These are phyloP conservation scores for Ondatra zibethicus DNA, from an alignment of 2,113 vertebrate species.

Conservation along the genomic window DNA sequence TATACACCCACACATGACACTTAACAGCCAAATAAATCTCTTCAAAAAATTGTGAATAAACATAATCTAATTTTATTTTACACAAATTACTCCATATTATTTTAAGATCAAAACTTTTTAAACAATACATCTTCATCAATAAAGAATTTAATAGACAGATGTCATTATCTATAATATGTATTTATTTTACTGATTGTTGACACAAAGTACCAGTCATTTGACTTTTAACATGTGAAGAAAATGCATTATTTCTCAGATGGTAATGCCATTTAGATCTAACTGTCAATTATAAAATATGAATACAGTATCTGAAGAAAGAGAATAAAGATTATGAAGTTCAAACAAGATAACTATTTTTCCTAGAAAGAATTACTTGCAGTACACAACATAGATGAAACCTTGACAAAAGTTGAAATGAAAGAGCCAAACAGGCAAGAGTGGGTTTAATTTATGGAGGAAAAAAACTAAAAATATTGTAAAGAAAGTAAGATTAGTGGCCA, in stretches of 20 bases:
- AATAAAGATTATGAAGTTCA: conserved; percentile 7
- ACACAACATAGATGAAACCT: background rate
- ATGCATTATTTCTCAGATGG: conserved; percentile 6
- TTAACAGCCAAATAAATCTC: background rate
- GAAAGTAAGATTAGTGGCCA: background rate
- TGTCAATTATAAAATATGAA: conserved; percentile 54
- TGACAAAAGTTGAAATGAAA: background rate
- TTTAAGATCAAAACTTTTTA: background rate
- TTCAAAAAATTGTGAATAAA: conserved; percentile 61
- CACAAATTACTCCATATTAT: background rate
- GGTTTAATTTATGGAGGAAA: background rate
- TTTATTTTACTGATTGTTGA: background rate
- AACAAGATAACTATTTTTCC: background rate
- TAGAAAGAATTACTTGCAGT: conserved; percentile 47
- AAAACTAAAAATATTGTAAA: conserved; percentile 33
- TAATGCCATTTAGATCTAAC: conserved; percentile 38
- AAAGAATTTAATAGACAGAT: conserved; percentile 28
- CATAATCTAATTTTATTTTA: conserved; percentile 41
- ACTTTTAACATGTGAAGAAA: conserved; percentile 5
- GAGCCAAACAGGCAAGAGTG: background rate
- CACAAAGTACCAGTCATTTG: background rate
- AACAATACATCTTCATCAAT: background rate
- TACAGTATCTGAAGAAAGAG: background rate
- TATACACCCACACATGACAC: background rate
- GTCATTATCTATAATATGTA: background rate